Base-by-base conservation (phyloP, 2,797 vertebrate genomes). In the Poeciliopsis presidionis region DNA sequence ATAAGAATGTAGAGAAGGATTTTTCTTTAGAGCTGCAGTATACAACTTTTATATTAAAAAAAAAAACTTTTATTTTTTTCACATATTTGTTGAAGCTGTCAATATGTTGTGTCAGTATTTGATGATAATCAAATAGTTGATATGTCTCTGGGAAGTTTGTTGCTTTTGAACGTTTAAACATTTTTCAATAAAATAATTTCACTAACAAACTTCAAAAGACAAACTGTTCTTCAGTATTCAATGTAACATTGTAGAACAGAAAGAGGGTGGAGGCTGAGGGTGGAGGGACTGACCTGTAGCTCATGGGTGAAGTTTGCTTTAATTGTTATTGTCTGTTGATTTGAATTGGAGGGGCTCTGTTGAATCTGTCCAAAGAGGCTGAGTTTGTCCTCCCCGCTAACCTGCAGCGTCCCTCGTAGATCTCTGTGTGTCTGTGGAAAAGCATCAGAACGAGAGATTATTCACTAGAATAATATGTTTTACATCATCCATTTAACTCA, bases 241-340 rank as follows among this genome's bases (percentile, higher is more conserved):
- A 41, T 41, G 36, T 12, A 67, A 25, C 18, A 67, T 33, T 81
- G 28, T 65, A 45, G 22, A 70, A 41, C 8, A 20, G 30, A 63
- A 36, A 41, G 25, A 3, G 5, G 65, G 39, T 4, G 20, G 3
- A 72, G 30, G 73, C 8, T 18, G 41, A 7, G 5, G 65, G 39
- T 4, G 25, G 3, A 69, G 30, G 73, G 3, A 73, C 30, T 33
- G 95, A 97, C 96, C 97, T 96, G 94, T 11, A 97, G 95, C 12
- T 94, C 93, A 65, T 96, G 96, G 53, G 89, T 91, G 79, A 95
- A 41, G 77, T 95, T 95, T 88, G 95, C 82, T 77, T 90, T 94
- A 49, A 96, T 49, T 74, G 92, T 81, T 45, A 95, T 86, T 39
- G 69, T 79, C 84, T 92, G 91, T 45, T 93, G 87, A 67, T 71